Evolutionary conservation across 2,113 vertebrate species (phyloP).

Genomic region (Thryonomys swinderianus): DNA sequence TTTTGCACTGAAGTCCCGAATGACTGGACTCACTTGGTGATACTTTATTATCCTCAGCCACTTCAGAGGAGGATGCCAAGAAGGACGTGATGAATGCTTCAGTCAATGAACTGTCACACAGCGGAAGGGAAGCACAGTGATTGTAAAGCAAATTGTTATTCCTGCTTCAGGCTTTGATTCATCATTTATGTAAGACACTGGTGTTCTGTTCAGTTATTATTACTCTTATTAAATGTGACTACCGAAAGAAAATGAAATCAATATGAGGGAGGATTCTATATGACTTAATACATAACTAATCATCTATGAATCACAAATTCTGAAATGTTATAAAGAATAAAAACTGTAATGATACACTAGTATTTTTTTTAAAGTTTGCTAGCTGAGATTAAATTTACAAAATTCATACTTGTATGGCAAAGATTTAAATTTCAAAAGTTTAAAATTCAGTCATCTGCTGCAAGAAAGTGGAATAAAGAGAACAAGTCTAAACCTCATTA

Average conservation of each 20-base stretch:
- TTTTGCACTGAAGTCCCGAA: constrained; percentile 57
- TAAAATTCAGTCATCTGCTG: neutral
- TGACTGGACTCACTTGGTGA: neutral
- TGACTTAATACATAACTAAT: neutral
- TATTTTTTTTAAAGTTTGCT: no score
- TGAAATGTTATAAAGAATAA: neutral
- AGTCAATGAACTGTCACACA: constrained; percentile 23
- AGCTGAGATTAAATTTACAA: neutral
- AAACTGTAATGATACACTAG: neutral
- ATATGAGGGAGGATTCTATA: neutral
- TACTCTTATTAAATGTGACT: constrained; percentile 7
- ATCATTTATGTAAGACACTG: constrained; percentile 19
- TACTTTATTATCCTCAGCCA: constrained; percentile 51
- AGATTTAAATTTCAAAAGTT: neutral
- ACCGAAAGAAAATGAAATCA: constrained; percentile 2
- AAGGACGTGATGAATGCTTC: constrained; percentile 44
- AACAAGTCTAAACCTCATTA: neutral
- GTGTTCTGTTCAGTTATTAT: neutral
- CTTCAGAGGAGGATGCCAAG: neutral
- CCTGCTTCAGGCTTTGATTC: neutral
- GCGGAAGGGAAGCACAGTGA: constrained; percentile 14
- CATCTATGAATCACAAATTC: neutral
- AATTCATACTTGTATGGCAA: constrained; percentile 28
- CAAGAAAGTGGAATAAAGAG: neutral
- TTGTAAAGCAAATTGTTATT: constrained; percentile 52